Base-by-base conservation (phyloP, 2,888 invertebrate species). In the Piscicola geometra region DNA sequence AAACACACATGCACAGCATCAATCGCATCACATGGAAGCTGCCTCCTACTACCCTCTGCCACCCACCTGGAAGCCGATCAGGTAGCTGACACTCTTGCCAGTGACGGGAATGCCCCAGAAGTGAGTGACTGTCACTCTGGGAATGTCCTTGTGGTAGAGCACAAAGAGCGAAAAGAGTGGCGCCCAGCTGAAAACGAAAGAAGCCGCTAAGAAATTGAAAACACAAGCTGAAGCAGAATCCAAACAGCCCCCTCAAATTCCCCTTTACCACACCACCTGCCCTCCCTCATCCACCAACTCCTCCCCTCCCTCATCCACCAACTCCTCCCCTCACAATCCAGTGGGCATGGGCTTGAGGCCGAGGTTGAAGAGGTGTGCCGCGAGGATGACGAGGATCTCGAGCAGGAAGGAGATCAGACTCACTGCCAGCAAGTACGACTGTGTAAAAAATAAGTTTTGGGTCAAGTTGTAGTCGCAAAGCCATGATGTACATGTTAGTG, bases 311-410 rank as follows among this genome's bases (percentile, higher is more conserved):
- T n/a, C n/a, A n/a, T n/a, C n/a, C n/a, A n/a, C n/a, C n/a, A n/a
- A n/a, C n/a, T n/a, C n/a, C n/a, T n/a, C n/a, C n/a, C 84, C 87
- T 86, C 83, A 88, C 87, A 87, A 86, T 79, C 88, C 88, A 21
- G 86, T 84, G 0, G 87, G 87, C 36, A 87, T 82, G 50, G 82
- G 83, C 71, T 86, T 81, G 15, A 82, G 68, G 71, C 82, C 81
- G 32, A 87, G 82, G 28, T 83, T 81, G 25, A 81, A 78, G 28
- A 87, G 78, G 81, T 88, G 87, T 73, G 88, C 79, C 1, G 85
- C 69, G 28, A 85, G 84, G 0, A 87, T 83, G 70, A 88, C 80
- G 47, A 84, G 79, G 76, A 85, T 84, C 18, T 86, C 85, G 5
- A 86, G 86, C 67, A 88, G 78, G 50, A 88, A 79, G 80, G 84